Base-by-base conservation (phyloP, 2,113 vertebrate species). In the Coptodon rendalli region DNA sequence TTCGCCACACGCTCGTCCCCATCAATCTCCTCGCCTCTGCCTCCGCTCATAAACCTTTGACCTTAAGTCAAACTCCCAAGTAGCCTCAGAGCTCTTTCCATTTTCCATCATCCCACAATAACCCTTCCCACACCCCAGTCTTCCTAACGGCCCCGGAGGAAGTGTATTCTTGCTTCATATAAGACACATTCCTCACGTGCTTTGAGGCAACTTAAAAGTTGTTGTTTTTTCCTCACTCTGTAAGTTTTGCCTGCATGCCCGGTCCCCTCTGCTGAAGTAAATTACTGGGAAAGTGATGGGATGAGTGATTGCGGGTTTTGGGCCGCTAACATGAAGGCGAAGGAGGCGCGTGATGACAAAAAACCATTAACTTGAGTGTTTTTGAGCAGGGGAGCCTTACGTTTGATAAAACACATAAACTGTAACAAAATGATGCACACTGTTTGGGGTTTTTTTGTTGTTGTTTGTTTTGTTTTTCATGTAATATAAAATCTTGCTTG, bases 111-210 rank as follows among this genome's bases (percentile, higher is more conserved):
- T 57, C 83, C 82, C 61, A 24, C 59, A 59, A 3, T 66, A 89
- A n/a, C 91, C 88, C 43, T 31, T 66, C 48, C 66, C 59, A 71
- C 84, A 71, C 57, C 76, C 29, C 24, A 56, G 56, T 50, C 66
- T 57, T 73, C 59, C 61, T 16, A 76, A 7, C 38, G 50, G 82
- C 88, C 89, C 91, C 66, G 80, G 83, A 93, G 92, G 89, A 89
- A 88, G 84, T 34, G 59, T 91, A 94, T 95, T 93, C 93, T 68
- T 36, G 86, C 86, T 85, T 91, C 93, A 95, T 95, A 96, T 95
- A 96, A 93, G 31, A 57, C 88, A 84, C 93, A 96, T 97, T 96
- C 95, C 94, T 93, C 50, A 45, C 90, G 94, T 95, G 93, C 87
- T 93, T 90, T 80, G 24, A 83, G 80, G 84, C 84, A 59, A 83